Conservation (phyloP, 1,140 invertebrate species). For the Druon quercuslanigerum region DNA sequence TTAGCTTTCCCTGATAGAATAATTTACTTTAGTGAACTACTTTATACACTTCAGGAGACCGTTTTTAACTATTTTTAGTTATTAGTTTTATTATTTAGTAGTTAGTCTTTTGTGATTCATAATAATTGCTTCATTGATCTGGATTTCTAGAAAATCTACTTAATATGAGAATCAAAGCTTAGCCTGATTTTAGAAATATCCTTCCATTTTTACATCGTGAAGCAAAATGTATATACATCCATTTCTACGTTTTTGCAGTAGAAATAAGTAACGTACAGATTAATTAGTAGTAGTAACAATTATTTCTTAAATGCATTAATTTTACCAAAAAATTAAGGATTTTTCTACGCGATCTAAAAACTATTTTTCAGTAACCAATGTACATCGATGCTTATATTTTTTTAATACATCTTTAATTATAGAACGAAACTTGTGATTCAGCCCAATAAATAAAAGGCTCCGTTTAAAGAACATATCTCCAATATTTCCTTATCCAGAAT, state of each 20-base stretch:
- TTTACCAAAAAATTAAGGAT: no score
- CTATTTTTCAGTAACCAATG: constrained; percentile 11
- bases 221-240: no score
- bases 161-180: not conserved
- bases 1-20: not conserved
- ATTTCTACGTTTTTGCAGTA: not conserved
- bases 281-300: no score
- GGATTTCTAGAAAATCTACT: not conserved
- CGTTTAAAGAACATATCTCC: not conserved
- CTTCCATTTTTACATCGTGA: not conserved
- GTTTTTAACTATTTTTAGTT: not conserved
- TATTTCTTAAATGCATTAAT: no score
- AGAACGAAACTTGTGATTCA: constrained; percentile 14
- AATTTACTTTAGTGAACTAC: no score
- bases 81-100: not conserved
- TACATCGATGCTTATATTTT: constrained; percentile 4
- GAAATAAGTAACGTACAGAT: not conserved
- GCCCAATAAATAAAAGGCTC: constrained; percentile 11
- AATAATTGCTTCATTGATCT: not conserved
- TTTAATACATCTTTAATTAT: constrained; percentile 17
- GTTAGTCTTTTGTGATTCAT: constrained; percentile 18
- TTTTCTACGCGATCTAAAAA: no score
- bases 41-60: no score
- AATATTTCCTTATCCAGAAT: not conserved
- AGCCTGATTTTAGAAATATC: not conserved